Conservation (phyloP, 2,113 vertebrate species). For the Lethenteron camtschaticum region DNA sequence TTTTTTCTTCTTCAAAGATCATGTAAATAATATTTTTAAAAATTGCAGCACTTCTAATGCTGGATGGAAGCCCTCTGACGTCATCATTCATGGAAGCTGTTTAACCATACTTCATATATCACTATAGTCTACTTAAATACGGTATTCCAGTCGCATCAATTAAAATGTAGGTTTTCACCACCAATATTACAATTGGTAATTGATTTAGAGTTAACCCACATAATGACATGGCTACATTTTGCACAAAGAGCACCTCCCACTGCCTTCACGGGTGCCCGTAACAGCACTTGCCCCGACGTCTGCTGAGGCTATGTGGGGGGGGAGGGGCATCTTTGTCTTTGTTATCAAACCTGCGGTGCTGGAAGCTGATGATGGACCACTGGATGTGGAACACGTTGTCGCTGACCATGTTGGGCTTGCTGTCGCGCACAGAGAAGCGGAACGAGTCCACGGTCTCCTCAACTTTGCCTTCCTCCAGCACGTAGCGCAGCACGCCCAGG, state of each 20-base stretch:
- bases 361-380: constrained; percentile 87
- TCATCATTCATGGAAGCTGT: too few relatives aligned
- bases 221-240: too few relatives aligned
- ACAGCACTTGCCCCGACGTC: too few relatives aligned
- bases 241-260: too few relatives aligned
- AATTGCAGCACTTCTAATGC: background rate
- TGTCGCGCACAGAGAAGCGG: constrained; percentile 76
- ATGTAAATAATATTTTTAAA: background rate
- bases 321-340: background rate
- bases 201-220: too few relatives aligned
- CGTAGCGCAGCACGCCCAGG: constrained; percentile 56
- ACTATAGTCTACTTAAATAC: too few relatives aligned
- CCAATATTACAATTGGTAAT: too few relatives aligned
- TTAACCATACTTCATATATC: too few relatives aligned
- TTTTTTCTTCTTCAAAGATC: background rate
- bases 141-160: too few relatives aligned
- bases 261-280: too few relatives aligned
- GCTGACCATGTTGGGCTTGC: constrained; percentile 56
- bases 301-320: background rate
- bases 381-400: constrained; percentile 76
- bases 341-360: constrained; percentile 14
- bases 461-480: constrained; percentile 36
- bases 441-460: constrained; percentile 59
- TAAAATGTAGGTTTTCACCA: too few relatives aligned
- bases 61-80: background rate